Base-by-base conservation (phyloP, 2,113 vertebrate species). In the Cryptoleucopteryx plumbea region DNA sequence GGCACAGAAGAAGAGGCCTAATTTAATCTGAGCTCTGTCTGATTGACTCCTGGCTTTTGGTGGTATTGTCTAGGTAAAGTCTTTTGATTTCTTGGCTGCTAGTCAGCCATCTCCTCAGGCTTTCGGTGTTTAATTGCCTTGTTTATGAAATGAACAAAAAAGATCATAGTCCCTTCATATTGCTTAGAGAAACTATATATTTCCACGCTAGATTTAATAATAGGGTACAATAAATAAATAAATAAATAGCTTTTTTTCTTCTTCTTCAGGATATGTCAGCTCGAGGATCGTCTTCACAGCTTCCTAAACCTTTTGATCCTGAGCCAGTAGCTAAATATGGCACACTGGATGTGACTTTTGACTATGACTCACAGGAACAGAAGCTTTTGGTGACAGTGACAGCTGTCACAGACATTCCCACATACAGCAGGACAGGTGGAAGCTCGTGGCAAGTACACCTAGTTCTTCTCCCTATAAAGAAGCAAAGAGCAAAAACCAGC, bases 371-470 rank as follows among this genome's bases (percentile, higher is more conserved):
- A 31, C 98, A 99, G 92, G 99, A 99, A 90, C 99, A 99, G 98
- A 98, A 98, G 98, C 98, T 99, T 95, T 98, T 99, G 34, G 98
- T 99, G 95, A 99, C 99, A 72, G 99, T 99, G 97, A 99, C 99
- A 97, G 99, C 99, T 62, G 98, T 99, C 86, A 99, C 99, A 58
- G 99, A 99, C 97, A 98, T 99, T 71, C 99, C 99, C 21, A 97
- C 98, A 45, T 97, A 99, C 87, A 99, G 98, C 96, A 98, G 98
- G 98, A 98, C 98, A 48, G 99, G 99, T 86, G 99, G 99, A 86
- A 99, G 98, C 98, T 99, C 99, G 45, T 99, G 99, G 99, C 99
- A 99, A 98, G 99, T 99, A 88, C 99, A 99, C 98, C 98, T 99
- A 96, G 99, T 99, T 96, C 98, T 99, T 88, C 98, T 99, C 86